Conservation (phyloP, 2,888 invertebrate species). For the Philopedon plagiatum region DNA sequence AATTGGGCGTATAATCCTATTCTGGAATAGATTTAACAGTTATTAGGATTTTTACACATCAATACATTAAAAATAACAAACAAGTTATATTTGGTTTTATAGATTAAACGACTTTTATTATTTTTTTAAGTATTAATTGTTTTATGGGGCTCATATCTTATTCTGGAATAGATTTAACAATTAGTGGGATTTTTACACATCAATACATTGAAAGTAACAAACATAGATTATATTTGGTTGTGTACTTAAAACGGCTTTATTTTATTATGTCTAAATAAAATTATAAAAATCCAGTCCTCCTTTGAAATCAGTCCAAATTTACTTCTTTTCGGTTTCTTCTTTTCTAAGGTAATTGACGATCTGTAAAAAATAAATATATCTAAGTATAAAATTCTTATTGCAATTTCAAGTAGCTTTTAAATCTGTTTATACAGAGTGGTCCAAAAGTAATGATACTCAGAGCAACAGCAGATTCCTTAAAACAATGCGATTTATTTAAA, state of each 20-base stretch:
- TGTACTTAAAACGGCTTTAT: conserved; percentile 2
- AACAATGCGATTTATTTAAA: too few species aligned
- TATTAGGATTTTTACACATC: conserved; percentile 1
- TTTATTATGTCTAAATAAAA: conserved; percentile 6
- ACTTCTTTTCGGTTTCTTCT: conserved; percentile 10
- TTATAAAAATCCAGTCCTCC: not conserved
- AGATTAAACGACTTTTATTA: too few species aligned
- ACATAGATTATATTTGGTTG: not conserved
- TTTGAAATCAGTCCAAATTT: not conserved
- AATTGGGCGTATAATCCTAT: not conserved
- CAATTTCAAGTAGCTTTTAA: too few species aligned
- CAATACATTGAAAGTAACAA: too few species aligned
- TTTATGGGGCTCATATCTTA: not conserved
- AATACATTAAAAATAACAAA: conserved; percentile 8
- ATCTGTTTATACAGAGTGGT: too few species aligned
- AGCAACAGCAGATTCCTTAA: too few species aligned
- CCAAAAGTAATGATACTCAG: too few species aligned
- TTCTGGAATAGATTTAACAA: too few species aligned
- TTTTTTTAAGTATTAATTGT: not conserved
- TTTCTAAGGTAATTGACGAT: conserved; percentile 1
- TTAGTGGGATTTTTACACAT: too few species aligned
- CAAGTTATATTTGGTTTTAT: too few species aligned
- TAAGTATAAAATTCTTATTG: not conserved
- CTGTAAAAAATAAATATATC: not conserved
- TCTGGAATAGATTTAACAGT: not conserved